A percentile compares a stretch with the other conserved stretches of the same genome.
These are phyloP conservation scores for Theristicus caerulescens DNA, from an alignment of 2,113 vertebrate genomes.

Conservation along the genomic window DNA sequence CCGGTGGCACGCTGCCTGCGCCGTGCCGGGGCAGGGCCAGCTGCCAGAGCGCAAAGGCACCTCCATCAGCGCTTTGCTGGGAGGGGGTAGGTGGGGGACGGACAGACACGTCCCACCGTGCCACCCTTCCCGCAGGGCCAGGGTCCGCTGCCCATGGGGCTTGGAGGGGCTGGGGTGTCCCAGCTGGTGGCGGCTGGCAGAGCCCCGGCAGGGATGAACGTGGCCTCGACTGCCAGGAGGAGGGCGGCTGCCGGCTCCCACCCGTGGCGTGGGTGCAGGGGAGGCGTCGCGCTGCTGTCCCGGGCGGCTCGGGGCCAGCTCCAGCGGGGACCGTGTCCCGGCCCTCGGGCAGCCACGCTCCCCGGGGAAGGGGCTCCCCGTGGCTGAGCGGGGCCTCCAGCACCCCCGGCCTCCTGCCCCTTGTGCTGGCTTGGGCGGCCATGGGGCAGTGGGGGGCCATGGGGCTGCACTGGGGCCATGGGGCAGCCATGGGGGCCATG, in stretches of 20 bases:
- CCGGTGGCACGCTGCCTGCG: fast-evolving
- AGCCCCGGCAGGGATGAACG: background rate
- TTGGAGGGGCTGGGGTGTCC: no score
- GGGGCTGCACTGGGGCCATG: no score
- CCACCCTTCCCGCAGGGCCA: background rate
- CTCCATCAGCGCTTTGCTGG: background rate
- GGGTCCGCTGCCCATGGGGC: background rate
- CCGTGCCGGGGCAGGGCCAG: background rate
- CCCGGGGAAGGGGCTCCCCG: background rate
- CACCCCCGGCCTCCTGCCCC: background rate
- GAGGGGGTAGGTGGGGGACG: background rate
- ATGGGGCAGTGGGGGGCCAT: no score
- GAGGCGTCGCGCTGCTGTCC: background rate
- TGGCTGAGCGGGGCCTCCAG: no score
- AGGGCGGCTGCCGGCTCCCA: no score
- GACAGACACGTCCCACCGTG: background rate
- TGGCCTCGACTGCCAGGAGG: no score
- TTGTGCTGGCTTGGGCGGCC: no score
- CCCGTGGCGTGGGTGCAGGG: background rate
- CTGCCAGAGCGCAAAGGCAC: no score
- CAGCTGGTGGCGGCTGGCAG: no score
- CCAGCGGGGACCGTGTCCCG: background rate
- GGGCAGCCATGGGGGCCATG: no score
- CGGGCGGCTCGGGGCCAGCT: no score
- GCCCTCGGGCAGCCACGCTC: background rate